These are phyloP conservation scores for human DNA, from an alignment of 2,113 vertebrate species.

Conservation along the genomic window GRCh38 chr20:2153001-2153500, in stretches of 20 bases:
- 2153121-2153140: neutral
- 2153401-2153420: constrained; percentile 28
- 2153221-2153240: neutral
- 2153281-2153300: neutral
- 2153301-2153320: neutral
- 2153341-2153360: constrained; percentile 28
- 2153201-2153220: neutral
- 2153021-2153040: neutral
- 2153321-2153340: constrained; percentile 19
- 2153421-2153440: constrained; percentile 22
- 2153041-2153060: neutral
- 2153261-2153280: neutral
- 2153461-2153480: constrained; percentile 29
- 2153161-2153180: neutral
- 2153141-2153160: neutral
- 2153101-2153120: neutral
- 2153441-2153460: neutral
- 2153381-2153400: constrained; percentile 56
- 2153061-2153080: neutral
- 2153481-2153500: neutral
- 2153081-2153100: neutral
- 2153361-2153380: constrained; percentile 47
- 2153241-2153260: neutral
- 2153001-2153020: neutral
- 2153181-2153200: neutral